Base-by-base conservation (phyloP, 2,113 vertebrate genomes). In the Lampris incognitus region DNA sequence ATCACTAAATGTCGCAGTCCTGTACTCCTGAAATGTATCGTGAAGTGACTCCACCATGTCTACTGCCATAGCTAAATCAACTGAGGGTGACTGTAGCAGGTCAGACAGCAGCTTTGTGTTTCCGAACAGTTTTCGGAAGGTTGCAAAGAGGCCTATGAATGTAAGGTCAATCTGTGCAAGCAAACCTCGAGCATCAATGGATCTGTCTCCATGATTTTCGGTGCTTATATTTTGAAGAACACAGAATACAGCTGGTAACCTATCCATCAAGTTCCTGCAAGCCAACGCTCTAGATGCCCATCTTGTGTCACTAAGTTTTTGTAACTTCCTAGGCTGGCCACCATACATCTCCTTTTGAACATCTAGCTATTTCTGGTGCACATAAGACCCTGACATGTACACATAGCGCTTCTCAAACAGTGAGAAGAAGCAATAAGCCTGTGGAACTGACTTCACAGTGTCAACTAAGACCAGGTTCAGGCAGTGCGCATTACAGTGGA, bases 351-450 rank as follows among this genome's bases (percentile, higher is more conserved):
- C 60, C 55, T 42, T 9, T n/a, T 79, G 61, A n/a, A 71, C 60
- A 36, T 55, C 24, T 9, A 75, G 65, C 75, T 40, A 83, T 42
- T 74, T 78, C 3, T 69, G 58, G 54, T 74, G 66, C 24, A 83
- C 13, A 6, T 66, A 78, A 1, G 71, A 74, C 6, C 81, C 70
- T 39, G 75, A 75, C 54, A 74, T 74, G n/a, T 39, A 79, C 1
- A 62, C 3, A 49, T 81, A 44, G 3, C 66, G 5, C 2, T 55
- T 59, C 40, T 70, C 37, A 1, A 48, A 24, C 2, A 64, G 40
- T 36, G 62, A 11, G 36, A 64, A 64, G 36, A 71, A 61, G 10
- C 42, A 9, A 10, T 3, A 52, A 5, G 67, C 54, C 36, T 76
- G 61, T 7, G 46, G 11, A 0, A 74, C 65, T 57, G 48, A 24